These are phyloP conservation scores for Amphipoea lucens DNA, from an alignment of 2,888 invertebrate species.

Conservation along the genomic window DNA sequence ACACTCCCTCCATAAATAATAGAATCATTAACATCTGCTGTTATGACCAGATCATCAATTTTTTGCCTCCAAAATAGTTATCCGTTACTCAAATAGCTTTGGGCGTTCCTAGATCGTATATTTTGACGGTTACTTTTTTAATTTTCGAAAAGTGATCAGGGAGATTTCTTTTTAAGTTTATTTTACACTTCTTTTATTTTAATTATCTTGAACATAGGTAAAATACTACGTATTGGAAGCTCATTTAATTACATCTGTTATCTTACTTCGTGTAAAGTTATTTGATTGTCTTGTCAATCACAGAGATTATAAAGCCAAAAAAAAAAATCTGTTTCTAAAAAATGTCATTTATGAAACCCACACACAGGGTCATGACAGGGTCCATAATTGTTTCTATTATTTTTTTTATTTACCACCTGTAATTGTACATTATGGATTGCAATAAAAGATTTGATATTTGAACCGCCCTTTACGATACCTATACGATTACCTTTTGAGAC, in stretches of 20 bases:
- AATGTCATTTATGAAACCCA: not conserved
- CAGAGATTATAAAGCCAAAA: not conserved
- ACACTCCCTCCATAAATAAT: conserved; percentile 85
- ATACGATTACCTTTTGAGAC: not conserved
- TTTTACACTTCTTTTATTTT: conserved; percentile 7
- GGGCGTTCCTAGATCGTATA: conserved; percentile 84
- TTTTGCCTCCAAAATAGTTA: conserved; percentile 76
- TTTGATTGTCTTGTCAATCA: not conserved
- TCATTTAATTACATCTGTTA: not conserved
- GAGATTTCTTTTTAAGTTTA: not conserved
- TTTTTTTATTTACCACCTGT: no score
- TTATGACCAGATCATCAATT: conserved; percentile 86
- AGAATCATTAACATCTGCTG: conserved; percentile 90
- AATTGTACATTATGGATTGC: no score
- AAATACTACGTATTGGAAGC: not conserved
- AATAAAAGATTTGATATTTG: no score
- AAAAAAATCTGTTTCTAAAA: not conserved
- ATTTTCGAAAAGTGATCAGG: conserved; percentile 69
- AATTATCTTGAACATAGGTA: conserved; percentile 2
- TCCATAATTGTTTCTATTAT: no score
- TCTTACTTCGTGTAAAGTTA: not conserved
- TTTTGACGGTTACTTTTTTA: conserved; percentile 85
- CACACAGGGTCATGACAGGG: no score
- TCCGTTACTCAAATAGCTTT: conserved; percentile 59
- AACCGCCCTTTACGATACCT: not conserved